Percentiles rank a stretch among this genome's conserved stretches.
These are phyloP conservation scores for Vollenhovia emeryi DNA, from an alignment of 1,140 invertebrate species.

Conservation along the genomic window DNA sequence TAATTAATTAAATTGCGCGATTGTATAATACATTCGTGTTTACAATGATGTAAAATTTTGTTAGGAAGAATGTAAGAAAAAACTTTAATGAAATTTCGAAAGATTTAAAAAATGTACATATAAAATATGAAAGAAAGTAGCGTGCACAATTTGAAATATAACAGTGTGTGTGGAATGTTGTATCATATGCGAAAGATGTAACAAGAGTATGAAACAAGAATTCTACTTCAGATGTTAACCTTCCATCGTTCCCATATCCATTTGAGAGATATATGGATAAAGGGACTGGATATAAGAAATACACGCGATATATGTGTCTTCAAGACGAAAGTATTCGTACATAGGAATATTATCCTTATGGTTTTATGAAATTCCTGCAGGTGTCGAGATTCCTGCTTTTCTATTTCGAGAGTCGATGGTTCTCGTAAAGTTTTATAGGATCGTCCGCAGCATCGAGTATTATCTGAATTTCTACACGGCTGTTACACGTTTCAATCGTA, in stretches of 20 bases:
- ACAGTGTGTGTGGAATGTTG: neutral
- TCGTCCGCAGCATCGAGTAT: neutral
- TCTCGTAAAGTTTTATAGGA: conserved; percentile 44
- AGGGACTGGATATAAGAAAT: neutral
- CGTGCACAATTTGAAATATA: neutral
- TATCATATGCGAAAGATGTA: neutral
- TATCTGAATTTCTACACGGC: neutral
- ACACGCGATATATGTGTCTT: neutral
- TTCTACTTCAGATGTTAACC: neutral
- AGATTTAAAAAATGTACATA: neutral
- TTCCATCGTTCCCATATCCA: neutral
- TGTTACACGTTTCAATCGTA: conserved; percentile 14
- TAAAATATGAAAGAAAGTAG: conserved; percentile 7
- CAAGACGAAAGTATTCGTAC: neutral
- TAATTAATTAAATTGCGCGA: neutral
- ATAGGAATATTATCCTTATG: conserved; percentile 22
- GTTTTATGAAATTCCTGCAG: conserved; percentile 26
- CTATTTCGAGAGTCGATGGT: neutral
- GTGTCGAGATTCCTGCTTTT: neutral
- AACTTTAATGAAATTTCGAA: neutral
- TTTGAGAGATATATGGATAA: neutral
- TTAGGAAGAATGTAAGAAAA: neutral
- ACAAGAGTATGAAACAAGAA: neutral
- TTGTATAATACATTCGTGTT: neutral
- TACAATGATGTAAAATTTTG: neutral